Percentiles rank a stretch among this genome's conserved stretches.
phyloP scores from a whole-genome alignment of 1,140 invertebrate genomes.

The Tetramorium parvispinum region DNA sequence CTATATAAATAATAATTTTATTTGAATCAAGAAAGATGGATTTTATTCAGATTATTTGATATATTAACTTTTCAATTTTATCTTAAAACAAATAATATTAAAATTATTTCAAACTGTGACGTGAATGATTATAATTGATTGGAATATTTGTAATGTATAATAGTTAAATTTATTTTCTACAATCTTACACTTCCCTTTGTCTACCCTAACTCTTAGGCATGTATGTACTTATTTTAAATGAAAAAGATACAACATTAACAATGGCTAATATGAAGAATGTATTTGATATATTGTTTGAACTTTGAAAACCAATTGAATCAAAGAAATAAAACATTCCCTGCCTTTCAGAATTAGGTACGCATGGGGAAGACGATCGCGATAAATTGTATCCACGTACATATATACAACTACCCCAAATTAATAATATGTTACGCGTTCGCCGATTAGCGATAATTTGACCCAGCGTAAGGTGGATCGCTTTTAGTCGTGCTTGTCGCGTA shows the following conservation, averaged over 20 bases:
- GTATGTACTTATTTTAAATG: conserved; percentile 16
- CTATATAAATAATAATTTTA: background rate
- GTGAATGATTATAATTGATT: background rate
- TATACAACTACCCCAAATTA: background rate
- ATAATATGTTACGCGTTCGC: conserved; percentile 26
- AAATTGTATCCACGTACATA: background rate
- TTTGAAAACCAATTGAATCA: background rate
- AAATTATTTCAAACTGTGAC: background rate
- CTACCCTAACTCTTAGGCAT: background rate
- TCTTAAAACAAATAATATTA: background rate
- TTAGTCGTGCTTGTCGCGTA: conserved; percentile 63
- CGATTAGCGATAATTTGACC: conserved; percentile 14
- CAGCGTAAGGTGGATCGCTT: conserved; percentile 57
- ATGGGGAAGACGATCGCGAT: background rate
- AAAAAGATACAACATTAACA: background rate
- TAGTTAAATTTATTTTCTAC: background rate
- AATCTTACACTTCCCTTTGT: background rate
- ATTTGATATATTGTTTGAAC: background rate
- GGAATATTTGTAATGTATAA: conserved; percentile 8
- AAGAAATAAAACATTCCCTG: background rate
- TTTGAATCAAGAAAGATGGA: background rate
- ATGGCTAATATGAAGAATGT: background rate
- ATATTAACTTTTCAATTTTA: background rate
- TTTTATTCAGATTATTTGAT: background rate
- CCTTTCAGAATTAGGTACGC: background rate